Percentiles rank a stretch among this genome's conserved stretches.
phyloP scores from a whole-genome alignment of 2,797 vertebrate species.

The Crocidura indochinensis region DNA sequence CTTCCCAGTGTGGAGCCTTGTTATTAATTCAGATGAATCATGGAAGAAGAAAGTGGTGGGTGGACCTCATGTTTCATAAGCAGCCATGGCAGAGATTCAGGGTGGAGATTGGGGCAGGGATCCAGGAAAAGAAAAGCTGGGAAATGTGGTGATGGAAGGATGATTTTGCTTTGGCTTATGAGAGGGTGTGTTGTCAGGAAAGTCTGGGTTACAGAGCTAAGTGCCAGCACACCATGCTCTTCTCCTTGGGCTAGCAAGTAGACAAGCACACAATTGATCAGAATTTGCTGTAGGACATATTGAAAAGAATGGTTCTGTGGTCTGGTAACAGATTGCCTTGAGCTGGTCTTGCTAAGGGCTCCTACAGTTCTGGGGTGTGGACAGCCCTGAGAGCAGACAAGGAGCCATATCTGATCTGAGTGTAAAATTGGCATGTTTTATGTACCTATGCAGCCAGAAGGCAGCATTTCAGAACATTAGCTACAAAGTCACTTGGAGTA shows the following conservation, averaged over 20 bases:
- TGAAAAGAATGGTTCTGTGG: neutral
- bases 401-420: neutral
- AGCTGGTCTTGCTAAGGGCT: neutral
- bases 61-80: constrained; percentile 75
- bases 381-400: neutral
- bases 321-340: neutral
- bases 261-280: constrained; percentile 59
- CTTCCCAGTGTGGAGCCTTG: constrained; percentile 68
- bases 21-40: constrained; percentile 80
- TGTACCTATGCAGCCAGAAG: neutral
- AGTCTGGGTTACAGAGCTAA: constrained; percentile 45
- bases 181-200: constrained; percentile 64
- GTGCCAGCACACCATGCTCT: constrained; percentile 37
- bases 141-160: constrained; percentile 73
- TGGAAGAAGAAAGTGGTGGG: constrained; percentile 70
- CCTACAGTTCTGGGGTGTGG: neutral
- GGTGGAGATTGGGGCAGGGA: constrained; percentile 66
- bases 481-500: neutral
- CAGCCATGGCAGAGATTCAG: constrained; percentile 18
- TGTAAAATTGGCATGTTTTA: neutral
- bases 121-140: constrained; percentile 61
- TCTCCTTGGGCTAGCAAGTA: constrained; percentile 47
- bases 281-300: constrained; percentile 21
- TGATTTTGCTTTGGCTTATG: constrained; percentile 54
- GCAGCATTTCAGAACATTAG: neutral